These are phyloP conservation scores for Eurystomus gularis DNA, from an alignment of 2,113 vertebrate genomes.

Conservation along the genomic window DNA sequence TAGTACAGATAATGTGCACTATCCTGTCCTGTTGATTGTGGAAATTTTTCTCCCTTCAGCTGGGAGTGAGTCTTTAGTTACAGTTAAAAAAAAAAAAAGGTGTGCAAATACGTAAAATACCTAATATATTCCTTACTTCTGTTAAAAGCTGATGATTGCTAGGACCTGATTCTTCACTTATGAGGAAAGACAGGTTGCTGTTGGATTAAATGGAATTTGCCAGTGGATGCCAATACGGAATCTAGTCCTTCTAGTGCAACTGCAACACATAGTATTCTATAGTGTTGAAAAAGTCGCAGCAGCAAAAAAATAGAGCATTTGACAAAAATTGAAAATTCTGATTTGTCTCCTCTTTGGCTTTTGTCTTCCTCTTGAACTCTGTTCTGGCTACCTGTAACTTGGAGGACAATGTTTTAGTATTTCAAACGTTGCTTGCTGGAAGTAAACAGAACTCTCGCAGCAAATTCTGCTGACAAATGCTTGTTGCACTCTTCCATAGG, in stretches of 20 bases:
- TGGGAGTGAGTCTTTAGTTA: neutral
- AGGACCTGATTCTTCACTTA: neutral
- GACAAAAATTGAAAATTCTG: neutral
- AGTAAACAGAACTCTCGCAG: neutral
- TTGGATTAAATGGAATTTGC: neutral
- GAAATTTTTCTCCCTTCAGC: neutral
- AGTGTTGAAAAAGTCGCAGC: neutral
- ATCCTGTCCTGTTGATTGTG: too few relatives aligned
- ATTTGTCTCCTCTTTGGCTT: neutral
- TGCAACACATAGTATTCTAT: rapidly evolving
- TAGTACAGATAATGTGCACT: neutral
- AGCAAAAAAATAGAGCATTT: neutral
- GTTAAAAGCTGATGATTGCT: neutral
- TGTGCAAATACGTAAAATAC: neutral
- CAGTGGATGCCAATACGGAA: neutral
- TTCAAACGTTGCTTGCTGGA: neutral
- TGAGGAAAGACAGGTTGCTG: neutral
- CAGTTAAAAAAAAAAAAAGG: neutral
- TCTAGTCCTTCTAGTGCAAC: neutral
- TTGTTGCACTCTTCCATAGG: neutral
- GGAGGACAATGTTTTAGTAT: neutral
- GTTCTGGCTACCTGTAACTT: neutral
- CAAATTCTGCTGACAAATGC: neutral
- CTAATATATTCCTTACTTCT: neutral
- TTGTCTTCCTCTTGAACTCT: neutral